phyloP scores from a whole-genome alignment of 2,888 invertebrate species.

The Osedax fenrisi region DNA sequence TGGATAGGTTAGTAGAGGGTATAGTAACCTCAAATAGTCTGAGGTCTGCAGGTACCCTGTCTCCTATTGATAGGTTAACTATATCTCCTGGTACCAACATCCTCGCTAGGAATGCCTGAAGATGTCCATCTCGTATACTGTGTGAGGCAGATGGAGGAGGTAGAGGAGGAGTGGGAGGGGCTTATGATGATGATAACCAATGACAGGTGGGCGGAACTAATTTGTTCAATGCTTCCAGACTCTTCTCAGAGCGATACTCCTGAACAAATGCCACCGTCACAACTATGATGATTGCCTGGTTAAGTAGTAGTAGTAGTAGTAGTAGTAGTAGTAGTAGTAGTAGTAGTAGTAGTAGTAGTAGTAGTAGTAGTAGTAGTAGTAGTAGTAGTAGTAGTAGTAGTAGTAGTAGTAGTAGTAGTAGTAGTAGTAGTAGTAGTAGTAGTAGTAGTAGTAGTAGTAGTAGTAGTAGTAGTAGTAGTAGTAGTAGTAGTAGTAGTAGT shows the following conservation, averaged over 20 bases:
- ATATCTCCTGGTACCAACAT: conserved; percentile 94
- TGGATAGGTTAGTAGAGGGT: no score
- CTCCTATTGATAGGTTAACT: conserved; percentile 79
- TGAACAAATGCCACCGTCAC: conserved; percentile 98
- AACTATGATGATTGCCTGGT: conserved; percentile 69
- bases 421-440: no score
- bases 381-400: no score
- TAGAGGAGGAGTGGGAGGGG: background rate
- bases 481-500: no score
- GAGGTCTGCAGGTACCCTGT: conserved; percentile 89
- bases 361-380: no score
- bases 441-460: no score
- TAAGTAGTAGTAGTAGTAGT: conserved; percentile 17
- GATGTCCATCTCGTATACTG: conserved; percentile 72
- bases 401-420: no score
- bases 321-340: no score
- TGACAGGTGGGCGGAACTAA: conserved; percentile 89
- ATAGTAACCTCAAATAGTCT: conserved; percentile 68
- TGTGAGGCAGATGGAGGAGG: conserved; percentile 37
- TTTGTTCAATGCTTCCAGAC: conserved; percentile 86
- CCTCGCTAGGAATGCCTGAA: conserved; percentile 79
- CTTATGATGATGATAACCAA: conserved; percentile 54
- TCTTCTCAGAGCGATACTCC: conserved; percentile 86
- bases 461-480: no score
- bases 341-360: no score